Conservation (phyloP, 2,888 invertebrate genomes). For the Apotomis betuletana region DNA sequence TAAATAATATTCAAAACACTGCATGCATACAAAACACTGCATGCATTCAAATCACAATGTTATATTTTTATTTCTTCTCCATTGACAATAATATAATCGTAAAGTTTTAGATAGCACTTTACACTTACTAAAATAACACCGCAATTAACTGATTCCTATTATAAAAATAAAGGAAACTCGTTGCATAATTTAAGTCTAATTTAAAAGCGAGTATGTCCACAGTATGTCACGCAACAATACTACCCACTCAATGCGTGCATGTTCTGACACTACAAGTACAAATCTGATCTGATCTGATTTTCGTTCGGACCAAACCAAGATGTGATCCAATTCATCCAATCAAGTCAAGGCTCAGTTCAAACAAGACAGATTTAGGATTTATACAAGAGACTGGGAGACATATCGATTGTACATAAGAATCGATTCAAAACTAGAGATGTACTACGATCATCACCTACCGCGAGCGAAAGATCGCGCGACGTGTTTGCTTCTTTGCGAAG, state of each 20-base stretch:
- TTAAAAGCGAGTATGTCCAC: neutral
- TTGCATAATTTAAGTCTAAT: constrained; percentile 50
- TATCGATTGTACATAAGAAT: no score
- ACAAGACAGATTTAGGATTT: no score
- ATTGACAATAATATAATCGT: neutral
- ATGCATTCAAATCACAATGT: constrained; percentile 27
- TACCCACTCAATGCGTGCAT: constrained; percentile 22
- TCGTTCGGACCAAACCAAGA: no score
- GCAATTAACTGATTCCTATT: neutral
- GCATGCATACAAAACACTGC: constrained; percentile 27
- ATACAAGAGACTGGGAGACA: no score
- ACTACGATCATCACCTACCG: no score
- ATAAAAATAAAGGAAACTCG: constrained; percentile 46
- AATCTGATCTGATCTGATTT: no score
- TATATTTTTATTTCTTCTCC: neutral
- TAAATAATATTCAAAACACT: constrained; percentile 20
- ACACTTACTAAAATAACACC: neutral
- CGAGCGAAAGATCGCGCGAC: no score
- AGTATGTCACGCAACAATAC: constrained; percentile 2
- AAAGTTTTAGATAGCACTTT: neutral
- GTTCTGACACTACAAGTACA: no score
- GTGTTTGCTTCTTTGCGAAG: no score
- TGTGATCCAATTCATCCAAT: no score
- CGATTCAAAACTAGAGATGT: no score
- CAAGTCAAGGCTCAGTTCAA: no score